Evolutionary conservation across 2,888 invertebrate genomes (phyloP), one percentile per base, ranked within the genome.

Genomic region (Trichogramma evanescens): DNA sequence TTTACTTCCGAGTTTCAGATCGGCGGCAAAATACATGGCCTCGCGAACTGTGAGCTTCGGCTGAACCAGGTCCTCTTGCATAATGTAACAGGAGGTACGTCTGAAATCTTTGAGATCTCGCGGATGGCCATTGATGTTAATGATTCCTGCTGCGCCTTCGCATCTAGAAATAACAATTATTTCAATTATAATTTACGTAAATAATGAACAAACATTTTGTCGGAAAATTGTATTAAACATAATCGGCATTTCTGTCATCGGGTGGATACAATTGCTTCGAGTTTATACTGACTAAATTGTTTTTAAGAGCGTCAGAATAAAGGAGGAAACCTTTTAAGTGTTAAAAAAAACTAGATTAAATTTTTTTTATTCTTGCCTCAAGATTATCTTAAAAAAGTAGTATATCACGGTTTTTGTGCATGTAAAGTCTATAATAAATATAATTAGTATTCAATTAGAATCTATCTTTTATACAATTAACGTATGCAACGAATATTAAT

Each of bases 81-180:
- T 95, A 68, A 97, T 97, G 80, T 96, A 96, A 57, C 95, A 87
- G 0, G 95, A 93, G 79, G 93, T 83, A 80, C 92, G 93, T 50
- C 91, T 83, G 79, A 96, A 96, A 66, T 86, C 82, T 39, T 86
- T 83, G 61, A 91, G 80, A 72, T 94, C 85, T 9, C 95, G 82
- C 0, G 86, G 84, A 67, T 85, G 82, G 0, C 90, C 91, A 77
- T 95, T 95, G 10, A 93, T 85, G 60, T 84, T 81, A 50, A 96
- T 86, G 10, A 84, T 80, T 0, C 95, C 96, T 1, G 84, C 83
- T 0, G 89, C 84, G 41, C 84, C 85, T 6, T 81, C 78, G 54
- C 84, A 83, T 74, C 92, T 92, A 48, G 8, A 43, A 51, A 9
- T 42, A n/a, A 57, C 44, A 55, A 51, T 44, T 46, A 51, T 42